A percentile compares a stretch with the other conserved stretches of the same genome.
Evolutionary conservation across 1,140 invertebrate species (phyloP).

Genomic region (Bombyx mandarina): DNA sequence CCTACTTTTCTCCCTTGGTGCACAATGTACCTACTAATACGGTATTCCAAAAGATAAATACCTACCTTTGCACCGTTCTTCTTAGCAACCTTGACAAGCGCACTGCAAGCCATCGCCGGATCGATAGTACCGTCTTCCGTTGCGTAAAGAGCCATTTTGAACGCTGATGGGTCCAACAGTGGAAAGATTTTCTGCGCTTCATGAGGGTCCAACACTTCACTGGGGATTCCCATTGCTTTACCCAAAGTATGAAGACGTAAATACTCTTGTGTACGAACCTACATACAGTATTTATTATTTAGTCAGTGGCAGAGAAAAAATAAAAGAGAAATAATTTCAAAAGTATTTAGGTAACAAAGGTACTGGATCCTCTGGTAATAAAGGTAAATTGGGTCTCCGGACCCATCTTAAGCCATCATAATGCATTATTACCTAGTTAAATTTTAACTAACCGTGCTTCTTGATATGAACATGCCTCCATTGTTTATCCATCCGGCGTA

Average conservation of each 20-base stretch:
- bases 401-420: background rate
- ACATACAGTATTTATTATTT: constrained; percentile 3
- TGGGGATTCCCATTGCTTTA: constrained; percentile 82
- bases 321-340: too few relatives aligned
- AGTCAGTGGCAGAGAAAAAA: too few relatives aligned
- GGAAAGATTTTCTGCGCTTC: constrained; percentile 87
- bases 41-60: background rate
- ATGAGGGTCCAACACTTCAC: constrained; percentile 77
- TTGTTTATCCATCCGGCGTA: constrained; percentile 90
- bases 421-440: background rate
- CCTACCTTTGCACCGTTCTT: constrained; percentile 79
- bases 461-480: constrained; percentile 89
- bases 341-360: too few relatives aligned
- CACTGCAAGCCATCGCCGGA: constrained; percentile 83
- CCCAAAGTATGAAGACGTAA: constrained; percentile 84
- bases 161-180: constrained; percentile 79
- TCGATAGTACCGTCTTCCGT: constrained; percentile 87
- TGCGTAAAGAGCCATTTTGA: constrained; percentile 84
- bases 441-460: constrained; percentile 72
- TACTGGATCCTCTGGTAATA: too few relatives aligned
- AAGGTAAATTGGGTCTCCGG: too few relatives aligned
- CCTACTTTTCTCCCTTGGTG: too few relatives aligned
- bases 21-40: too few relatives aligned
- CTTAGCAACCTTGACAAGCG: constrained; percentile 79
- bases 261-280: constrained; percentile 88